Conservation (phyloP, 2,113 vertebrate species). For the Thunnus maccoyii region DNA sequence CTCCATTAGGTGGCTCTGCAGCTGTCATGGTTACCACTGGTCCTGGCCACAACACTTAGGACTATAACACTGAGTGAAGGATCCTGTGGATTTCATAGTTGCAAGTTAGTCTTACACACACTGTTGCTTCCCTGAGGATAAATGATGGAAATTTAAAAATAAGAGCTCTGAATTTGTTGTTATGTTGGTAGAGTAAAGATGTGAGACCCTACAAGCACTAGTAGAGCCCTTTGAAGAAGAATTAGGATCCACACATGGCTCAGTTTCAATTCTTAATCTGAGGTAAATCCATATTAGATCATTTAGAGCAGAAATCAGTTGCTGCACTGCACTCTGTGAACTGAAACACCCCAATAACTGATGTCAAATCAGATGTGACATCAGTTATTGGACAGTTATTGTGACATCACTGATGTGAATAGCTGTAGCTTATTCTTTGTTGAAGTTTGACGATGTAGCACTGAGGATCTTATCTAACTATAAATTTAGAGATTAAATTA, state of each 20-base stretch:
- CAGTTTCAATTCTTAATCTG: background rate
- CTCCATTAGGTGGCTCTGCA: slow-evolving; percentile 36
- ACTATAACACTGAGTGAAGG: background rate
- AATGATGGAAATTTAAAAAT: background rate
- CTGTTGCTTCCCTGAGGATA: background rate
- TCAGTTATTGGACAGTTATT: no score
- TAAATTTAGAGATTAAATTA: slow-evolving; percentile 39
- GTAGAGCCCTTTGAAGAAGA: background rate
- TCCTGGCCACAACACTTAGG: background rate
- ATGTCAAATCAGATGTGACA: background rate
- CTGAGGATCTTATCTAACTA: background rate
- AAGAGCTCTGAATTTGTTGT: no score
- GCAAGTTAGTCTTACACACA: slow-evolving; percentile 20
- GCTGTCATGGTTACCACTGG: slow-evolving; percentile 72
- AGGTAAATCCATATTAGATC: background rate
- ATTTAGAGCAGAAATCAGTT: background rate
- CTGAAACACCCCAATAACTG: background rate
- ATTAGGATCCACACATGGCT: background rate
- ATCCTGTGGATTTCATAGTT: slow-evolving; percentile 24
- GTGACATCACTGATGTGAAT: background rate
- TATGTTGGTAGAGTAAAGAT: background rate
- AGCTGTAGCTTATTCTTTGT: background rate
- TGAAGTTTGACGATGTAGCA: background rate
- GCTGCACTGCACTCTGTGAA: background rate
- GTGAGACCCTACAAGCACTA: no score